Conservation (phyloP, 2,113 vertebrate genomes). For the Pseudorectes ferrugineus region DNA sequence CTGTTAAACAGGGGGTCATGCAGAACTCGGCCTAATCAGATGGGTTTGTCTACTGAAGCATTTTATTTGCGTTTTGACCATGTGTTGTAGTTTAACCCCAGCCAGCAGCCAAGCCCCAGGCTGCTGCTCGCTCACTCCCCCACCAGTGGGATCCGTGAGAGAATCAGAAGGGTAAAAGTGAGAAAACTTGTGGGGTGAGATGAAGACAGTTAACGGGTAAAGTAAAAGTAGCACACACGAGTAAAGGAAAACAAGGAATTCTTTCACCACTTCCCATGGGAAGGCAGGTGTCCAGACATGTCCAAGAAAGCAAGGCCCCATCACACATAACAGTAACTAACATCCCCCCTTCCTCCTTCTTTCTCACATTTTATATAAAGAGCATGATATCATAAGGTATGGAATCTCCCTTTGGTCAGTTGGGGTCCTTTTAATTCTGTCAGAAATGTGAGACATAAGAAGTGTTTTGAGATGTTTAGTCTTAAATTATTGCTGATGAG, state of each 20-base stretch:
- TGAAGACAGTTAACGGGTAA: not conserved
- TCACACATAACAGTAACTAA: accelerated
- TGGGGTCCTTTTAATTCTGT: not conserved
- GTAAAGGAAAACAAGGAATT: not conserved
- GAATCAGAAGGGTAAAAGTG: not conserved
- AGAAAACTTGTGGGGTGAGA: not conserved
- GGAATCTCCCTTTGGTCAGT: not conserved
- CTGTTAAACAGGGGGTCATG: not conserved
- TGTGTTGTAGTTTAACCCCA: not conserved
- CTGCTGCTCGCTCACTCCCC: accelerated
- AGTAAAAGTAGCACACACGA: not conserved
- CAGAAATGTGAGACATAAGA: not conserved
- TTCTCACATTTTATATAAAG: not conserved
- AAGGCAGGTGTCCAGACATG: not conserved
- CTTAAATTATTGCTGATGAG: not conserved
- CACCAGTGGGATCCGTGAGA: accelerated
- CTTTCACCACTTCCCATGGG: not conserved
- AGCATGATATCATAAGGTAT: not conserved
- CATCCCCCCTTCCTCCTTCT: not conserved
- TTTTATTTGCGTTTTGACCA: not conserved
- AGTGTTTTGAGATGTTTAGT: not conserved
- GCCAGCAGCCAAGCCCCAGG: not conserved
- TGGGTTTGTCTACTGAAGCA: not conserved
- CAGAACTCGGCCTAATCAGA: not conserved
- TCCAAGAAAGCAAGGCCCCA: not conserved